A percentile compares a stretch with the other conserved stretches of the same genome.
Conservation (phyloP, 2,797 vertebrate genomes). For the Sebastes nivosus region DNA sequence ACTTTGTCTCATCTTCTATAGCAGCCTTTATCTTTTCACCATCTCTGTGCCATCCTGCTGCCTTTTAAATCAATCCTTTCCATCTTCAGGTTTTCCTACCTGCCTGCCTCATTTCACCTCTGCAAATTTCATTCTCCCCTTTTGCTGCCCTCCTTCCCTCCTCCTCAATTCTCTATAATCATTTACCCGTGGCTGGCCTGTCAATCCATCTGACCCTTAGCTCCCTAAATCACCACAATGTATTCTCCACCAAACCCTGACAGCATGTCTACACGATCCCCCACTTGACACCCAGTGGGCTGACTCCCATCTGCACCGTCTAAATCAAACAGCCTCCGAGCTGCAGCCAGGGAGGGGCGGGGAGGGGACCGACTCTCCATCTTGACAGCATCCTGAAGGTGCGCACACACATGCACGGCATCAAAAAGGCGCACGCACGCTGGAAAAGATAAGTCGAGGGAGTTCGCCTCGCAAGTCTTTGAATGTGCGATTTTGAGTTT, state of each 20-base stretch:
- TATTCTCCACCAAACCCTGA: conserved; percentile 72
- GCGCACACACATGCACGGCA: neutral
- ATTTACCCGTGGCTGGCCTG: conserved; percentile 54
- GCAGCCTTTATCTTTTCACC: conserved; percentile 10
- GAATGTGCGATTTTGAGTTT: conserved; percentile 49
- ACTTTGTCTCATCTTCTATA: conserved; percentile 21
- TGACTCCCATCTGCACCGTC: conserved; percentile 67
- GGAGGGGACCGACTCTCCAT: conserved; percentile 1
- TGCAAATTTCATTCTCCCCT: conserved; percentile 29
- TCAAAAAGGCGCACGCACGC: conserved; percentile 18
- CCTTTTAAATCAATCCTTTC: conserved; percentile 45
- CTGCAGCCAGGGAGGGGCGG: conserved; percentile 13
- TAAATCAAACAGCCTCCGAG: conserved; percentile 76
- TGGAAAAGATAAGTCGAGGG: conserved; percentile 33
- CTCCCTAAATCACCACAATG: conserved; percentile 78
- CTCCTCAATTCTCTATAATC: conserved; percentile 60
- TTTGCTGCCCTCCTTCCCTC: conserved; percentile 19
- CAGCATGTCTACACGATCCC: conserved; percentile 62
- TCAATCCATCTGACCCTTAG: conserved; percentile 73
- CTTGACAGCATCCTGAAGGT: conserved; percentile 55
- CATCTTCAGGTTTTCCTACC: conserved; percentile 19
- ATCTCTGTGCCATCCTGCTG: conserved; percentile 5
- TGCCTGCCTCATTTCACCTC: conserved; percentile 33
- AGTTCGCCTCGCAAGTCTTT: conserved; percentile 34
- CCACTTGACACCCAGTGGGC: conserved; percentile 70